Conservation (phyloP, 2,113 vertebrate genomes). For the Scytalopus superciliaris region DNA sequence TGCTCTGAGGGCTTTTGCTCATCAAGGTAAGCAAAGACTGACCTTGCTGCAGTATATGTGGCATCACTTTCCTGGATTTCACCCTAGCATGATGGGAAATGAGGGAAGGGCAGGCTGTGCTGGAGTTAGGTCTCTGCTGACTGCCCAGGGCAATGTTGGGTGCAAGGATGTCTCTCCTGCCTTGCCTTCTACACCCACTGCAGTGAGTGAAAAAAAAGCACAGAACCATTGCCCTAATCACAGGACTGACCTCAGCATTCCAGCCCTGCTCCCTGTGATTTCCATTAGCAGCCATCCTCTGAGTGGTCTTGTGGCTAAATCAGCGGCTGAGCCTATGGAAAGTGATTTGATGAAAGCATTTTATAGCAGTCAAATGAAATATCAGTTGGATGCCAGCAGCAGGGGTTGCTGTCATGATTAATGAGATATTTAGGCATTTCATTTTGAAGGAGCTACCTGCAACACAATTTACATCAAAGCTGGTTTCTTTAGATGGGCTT, state of each 20-base stretch:
- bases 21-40: neutral
- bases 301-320: neutral
- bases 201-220: neutral
- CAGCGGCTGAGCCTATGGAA: neutral
- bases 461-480: neutral
- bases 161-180: neutral
- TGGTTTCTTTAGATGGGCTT: neutral
- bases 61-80: neutral
- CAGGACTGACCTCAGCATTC: neutral
- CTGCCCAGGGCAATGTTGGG: fast-evolving
- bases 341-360: constrained; percentile 39
- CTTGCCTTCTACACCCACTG: neutral
- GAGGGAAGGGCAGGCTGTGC: neutral
- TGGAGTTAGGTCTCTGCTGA: neutral
- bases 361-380: constrained; percentile 19
- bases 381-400: neutral
- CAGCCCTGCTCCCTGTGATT: neutral
- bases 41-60: neutral
- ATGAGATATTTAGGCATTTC: constrained; percentile 22
- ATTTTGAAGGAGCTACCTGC: constrained; percentile 55
- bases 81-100: neutral
- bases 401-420: constrained; percentile 43
- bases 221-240: neutral
- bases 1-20: neutral
- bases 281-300: neutral